These are phyloP conservation scores for Chydorus sphaericus DNA, from an alignment of 2,888 invertebrate species.

Conservation along the genomic window DNA sequence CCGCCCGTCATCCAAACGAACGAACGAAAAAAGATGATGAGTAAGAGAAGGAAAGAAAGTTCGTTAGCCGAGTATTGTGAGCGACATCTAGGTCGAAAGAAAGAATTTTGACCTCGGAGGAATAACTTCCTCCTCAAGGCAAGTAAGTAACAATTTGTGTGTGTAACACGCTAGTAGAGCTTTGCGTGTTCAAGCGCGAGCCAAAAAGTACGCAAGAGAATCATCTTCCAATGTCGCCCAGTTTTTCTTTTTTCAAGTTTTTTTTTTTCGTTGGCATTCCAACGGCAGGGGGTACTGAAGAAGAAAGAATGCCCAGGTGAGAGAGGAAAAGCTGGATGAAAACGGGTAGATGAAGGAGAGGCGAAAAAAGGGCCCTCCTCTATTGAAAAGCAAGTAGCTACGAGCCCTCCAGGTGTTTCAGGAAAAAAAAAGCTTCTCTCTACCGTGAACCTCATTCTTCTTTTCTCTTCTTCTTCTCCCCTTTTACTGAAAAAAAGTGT, in stretches of 20 bases:
- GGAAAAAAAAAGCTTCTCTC: too few relatives aligned
- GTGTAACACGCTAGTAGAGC: too few relatives aligned
- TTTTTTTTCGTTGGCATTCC: not conserved
- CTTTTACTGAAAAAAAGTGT: too few relatives aligned
- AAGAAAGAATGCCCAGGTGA: not conserved
- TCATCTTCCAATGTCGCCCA: not conserved
- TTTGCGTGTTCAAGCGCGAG: too few relatives aligned
- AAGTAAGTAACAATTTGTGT: too few relatives aligned
- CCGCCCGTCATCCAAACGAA: not conserved
- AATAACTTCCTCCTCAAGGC: too few relatives aligned
- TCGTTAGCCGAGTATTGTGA: too few relatives aligned
- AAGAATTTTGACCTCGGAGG: too few relatives aligned
- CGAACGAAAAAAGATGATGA: not conserved
- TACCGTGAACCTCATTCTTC: too few relatives aligned
- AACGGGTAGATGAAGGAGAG: not conserved
- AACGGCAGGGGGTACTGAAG: not conserved
- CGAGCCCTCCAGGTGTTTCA: not conserved
- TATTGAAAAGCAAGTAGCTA: constrained; percentile 5
- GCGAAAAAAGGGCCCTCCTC: not conserved
- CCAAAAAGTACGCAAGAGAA: too few relatives aligned
- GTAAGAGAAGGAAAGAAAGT: not conserved
- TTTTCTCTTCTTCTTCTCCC: too few relatives aligned
- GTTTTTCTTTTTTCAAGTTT: not conserved
- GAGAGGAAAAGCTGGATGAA: not conserved
- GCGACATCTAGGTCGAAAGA: too few relatives aligned